Evolutionary conservation across 2,797 vertebrate species (phyloP).

Genomic region (Enteromius anoplus): DNA sequence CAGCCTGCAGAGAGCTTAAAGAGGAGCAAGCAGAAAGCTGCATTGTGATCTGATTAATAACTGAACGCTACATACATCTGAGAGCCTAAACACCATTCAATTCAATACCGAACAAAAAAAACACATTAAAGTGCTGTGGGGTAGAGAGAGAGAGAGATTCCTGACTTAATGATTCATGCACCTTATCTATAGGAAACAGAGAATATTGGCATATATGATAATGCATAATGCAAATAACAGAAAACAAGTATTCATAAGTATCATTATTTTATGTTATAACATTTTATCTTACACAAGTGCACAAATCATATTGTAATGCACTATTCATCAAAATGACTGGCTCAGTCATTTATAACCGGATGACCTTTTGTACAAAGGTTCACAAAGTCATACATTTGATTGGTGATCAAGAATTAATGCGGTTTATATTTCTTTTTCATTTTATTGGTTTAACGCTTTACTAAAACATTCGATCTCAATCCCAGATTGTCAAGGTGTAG

Average conservation of each 20-base stretch:
- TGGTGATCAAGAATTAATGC: neutral
- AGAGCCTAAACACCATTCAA: neutral
- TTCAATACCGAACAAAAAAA: slow-evolving; percentile 3
- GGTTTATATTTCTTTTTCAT: neutral
- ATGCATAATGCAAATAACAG: neutral
- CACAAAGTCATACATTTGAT: neutral
- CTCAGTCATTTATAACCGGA: neutral
- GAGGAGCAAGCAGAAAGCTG: slow-evolving; percentile 28
- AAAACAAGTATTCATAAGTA: neutral
- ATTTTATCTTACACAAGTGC: neutral
- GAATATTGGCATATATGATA: neutral
- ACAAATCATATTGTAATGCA: neutral
- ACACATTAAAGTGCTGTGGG: neutral
- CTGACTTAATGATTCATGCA: neutral
- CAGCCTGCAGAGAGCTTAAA: slow-evolving; percentile 42
- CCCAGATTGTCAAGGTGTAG: neutral
- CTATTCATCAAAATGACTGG: neutral
- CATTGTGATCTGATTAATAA: slow-evolving; percentile 34
- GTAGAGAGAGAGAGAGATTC: neutral
- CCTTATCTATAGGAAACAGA: neutral
- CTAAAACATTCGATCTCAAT: neutral
- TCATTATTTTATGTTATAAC: too few species aligned
- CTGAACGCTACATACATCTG: slow-evolving; percentile 11
- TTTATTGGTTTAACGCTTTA: neutral
- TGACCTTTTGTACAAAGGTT: neutral